Evolutionary conservation across 2,888 invertebrate genomes (phyloP).

Genomic region (Nephrotoma guestfalica): DNA sequence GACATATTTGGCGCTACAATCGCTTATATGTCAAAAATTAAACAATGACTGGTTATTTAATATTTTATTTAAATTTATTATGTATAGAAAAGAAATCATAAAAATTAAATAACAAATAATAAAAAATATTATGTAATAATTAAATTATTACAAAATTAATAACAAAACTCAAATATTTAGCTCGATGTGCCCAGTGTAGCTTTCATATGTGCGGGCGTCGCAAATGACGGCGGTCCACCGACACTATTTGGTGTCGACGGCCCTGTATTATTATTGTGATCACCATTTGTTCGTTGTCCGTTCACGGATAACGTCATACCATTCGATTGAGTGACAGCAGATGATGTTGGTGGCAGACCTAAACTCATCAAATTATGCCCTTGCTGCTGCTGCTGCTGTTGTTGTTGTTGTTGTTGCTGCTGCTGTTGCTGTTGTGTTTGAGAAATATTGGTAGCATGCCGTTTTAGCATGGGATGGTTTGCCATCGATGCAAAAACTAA

Average conservation of each 20-base stretch:
- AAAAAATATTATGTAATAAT: background rate
- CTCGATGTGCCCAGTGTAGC: conserved; percentile 30
- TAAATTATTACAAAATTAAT: background rate
- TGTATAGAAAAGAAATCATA: background rate
- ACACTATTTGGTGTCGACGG: conserved; percentile 23
- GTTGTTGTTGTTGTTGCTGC: background rate
- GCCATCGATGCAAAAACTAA: conserved; percentile 92
- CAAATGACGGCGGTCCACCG: conserved; percentile 22
- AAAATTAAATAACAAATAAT: background rate
- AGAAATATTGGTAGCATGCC: conserved; percentile 28
- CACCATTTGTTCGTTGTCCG: conserved; percentile 26
- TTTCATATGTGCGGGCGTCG: conserved; percentile 29
- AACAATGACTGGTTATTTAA: background rate
- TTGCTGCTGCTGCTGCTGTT: background rate
- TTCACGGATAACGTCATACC: conserved; percentile 1
- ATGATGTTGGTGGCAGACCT: conserved; percentile 12
- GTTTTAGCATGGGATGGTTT: conserved; percentile 53
- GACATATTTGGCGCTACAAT: background rate
- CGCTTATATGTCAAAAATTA: background rate
- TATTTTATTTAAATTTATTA: background rate
- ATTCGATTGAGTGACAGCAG: background rate
- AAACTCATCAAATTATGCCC: conserved; percentile 5
- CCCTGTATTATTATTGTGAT: conserved; percentile 27
- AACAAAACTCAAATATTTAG: conserved; percentile 19
- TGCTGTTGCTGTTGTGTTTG: conserved; percentile 13